Evolutionary conservation across 2,113 vertebrate genomes (phyloP), one percentile per base, ranked within the genome.

Genomic region (Nanger granti): DNA sequence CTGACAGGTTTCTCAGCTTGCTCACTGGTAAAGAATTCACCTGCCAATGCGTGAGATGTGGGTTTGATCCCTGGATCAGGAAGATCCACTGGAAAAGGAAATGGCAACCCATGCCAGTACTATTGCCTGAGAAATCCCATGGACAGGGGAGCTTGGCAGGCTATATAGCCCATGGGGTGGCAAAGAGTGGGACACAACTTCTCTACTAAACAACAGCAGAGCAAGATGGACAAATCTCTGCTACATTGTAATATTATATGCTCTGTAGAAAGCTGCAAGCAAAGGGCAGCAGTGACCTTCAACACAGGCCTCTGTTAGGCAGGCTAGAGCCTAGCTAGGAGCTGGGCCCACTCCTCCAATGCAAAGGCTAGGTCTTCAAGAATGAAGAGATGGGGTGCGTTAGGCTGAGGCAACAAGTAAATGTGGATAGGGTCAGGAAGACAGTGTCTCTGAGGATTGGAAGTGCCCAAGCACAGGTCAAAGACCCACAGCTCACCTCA

Each of bases 351-450:
- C 37, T 59, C 91, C 26, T 85, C 52, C 41, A 24, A 15, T n/a
- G 34, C 93, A 54, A 11, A 41, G 57, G 7, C 29, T 10, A 52
- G 54, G 13, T 12, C 80, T 84, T 37, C 11, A 9, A 34, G 20
- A 94, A 76, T 8, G 49, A 44, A 14, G 20, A n/a, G 26, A 44
- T 3, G 7, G 2, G 17, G 44, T 31, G 13, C 28, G 7, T 20
- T 17, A 15, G 49, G 76, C 22, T 49, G 64, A 89, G 87, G 47
- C 54, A 18, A 37, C 7, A 26, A 13, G 49, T 44, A 4, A 14
- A 1, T 47, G 2, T 59, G 57, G n/a, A 41, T 5, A 54, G 4
- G 22, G 7, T n/a, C 2, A 2, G 29, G 10, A 14, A 15, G 28
- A 24, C 13, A 82, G 59, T 26, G 37, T n/a, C 88, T 49, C 34